Evolutionary conservation across 1,140 invertebrate species (phyloP), one percentile per base, ranked within the genome.

Genomic region (Drosophila bocki): DNA sequence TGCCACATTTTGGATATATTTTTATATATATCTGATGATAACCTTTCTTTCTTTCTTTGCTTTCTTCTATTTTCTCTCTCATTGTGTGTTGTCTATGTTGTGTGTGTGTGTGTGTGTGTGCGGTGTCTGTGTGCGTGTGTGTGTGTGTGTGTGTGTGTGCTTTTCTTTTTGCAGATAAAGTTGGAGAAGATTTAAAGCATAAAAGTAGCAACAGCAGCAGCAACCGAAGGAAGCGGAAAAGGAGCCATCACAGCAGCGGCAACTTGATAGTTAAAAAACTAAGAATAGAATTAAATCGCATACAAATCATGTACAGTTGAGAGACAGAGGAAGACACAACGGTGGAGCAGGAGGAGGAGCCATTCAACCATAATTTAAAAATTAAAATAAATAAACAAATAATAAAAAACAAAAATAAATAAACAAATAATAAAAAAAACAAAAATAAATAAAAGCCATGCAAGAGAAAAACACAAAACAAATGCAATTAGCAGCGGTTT

Each of bases 401-500:
- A 47, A 60, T 71, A 12, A 63, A 63, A 32, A 17, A 59, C 22
- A 47, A 37, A 37, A 22, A 82, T 82, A 60, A 75, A 75, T 67
- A 80, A 84, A 80, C n/a, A n/a, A n/a, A n/a, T n/a, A n/a, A n/a
- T n/a, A n/a, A n/a, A n/a, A n/a, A n/a, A n/a, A 17, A 59, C 22
- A 47, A 37, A 37, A 22, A 82, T 82, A 60, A 75, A 75, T 67
- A 80, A 84, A 80, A 68, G 71, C 70, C 76, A 83, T 64, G 71
- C 81, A 83, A 35, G 12, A 13, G 9, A 58, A 78, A 26, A 22
- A 22, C 1, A 48, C 62, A 60, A 76, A 82, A 17, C 29, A 51
- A 51, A 80, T 71, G 81, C 81, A 84, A 77, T 68, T 84, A 84
- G 82, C 67, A 85, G 82, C 78, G 82, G 78, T 81, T 78, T 83